Conservation (phyloP, 2,888 invertebrate species). For the Diarsia brunnea region DNA sequence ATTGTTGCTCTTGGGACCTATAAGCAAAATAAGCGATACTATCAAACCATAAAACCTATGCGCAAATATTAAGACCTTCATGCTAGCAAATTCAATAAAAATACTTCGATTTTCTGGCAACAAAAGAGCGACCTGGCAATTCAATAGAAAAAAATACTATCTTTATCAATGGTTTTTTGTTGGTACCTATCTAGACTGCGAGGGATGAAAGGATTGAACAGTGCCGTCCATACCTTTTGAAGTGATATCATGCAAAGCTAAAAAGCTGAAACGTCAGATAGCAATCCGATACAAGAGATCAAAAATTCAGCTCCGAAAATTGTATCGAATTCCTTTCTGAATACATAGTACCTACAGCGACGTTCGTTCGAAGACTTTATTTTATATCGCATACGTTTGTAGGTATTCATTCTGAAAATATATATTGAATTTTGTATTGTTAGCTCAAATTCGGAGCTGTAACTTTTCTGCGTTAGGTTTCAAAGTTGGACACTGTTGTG, state of each 20-base stretch:
- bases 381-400: slow-evolving; percentile 36
- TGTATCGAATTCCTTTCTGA: slow-evolving; percentile 55
- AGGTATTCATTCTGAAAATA: slow-evolving; percentile 3
- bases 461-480: slow-evolving; percentile 19
- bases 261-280: slow-evolving; percentile 35
- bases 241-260: slow-evolving; percentile 29
- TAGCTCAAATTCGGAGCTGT: slow-evolving; percentile 6
- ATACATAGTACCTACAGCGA: slow-evolving; percentile 19
- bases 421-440: slow-evolving; percentile 33
- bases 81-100: slow-evolving; percentile 16
- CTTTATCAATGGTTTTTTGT: neutral
- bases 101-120: neutral
- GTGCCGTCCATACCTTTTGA: slow-evolving; percentile 31
- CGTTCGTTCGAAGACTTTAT: slow-evolving; percentile 28
- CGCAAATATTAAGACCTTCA: neutral
- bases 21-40: neutral
- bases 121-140: slow-evolving; percentile 8
- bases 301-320: slow-evolving; percentile 45
- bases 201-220: slow-evolving; percentile 25
- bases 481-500: slow-evolving; percentile 15
- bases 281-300: slow-evolving; percentile 45
- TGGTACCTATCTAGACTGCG: slow-evolving; percentile 5
- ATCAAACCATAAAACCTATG: neutral
- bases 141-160: slow-evolving; percentile 21
- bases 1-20: neutral